phyloP scores from a whole-genome alignment of 2,113 vertebrate species.

The Sceloporus undulatus region DNA sequence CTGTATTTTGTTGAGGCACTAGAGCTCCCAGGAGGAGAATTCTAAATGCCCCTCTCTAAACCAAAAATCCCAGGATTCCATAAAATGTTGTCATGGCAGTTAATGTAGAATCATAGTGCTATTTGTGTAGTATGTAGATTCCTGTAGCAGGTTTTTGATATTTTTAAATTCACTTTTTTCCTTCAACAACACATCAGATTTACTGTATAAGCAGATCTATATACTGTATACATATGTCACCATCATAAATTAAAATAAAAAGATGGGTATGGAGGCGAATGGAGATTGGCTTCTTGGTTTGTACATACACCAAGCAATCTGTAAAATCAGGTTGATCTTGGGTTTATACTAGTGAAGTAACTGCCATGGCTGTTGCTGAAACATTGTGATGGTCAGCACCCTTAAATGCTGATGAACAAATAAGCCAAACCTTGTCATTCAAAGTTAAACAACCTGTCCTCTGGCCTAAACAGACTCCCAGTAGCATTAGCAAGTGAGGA shows the following conservation, averaged over 20 bases:
- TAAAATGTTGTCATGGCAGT: too few species aligned
- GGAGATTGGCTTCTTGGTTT: not conserved
- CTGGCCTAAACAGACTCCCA: not conserved
- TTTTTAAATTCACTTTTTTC: not conserved
- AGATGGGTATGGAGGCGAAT: not conserved
- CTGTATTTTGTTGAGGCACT: too few species aligned
- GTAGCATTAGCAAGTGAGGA: not conserved
- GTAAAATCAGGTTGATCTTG: not conserved
- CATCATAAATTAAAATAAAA: not conserved
- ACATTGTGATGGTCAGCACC: not conserved
- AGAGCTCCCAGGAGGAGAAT: too few species aligned
- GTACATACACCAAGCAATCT: not conserved
- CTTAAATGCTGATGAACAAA: not conserved
- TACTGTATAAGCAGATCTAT: not conserved
- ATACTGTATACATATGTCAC: not conserved
- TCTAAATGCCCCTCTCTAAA: too few species aligned
- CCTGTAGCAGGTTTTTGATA: not conserved
- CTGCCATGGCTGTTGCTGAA: not conserved
- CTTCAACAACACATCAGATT: not conserved
- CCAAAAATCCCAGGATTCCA: too few species aligned
- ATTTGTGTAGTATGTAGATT: too few species aligned
- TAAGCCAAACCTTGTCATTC: not conserved
- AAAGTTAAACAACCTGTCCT: not conserved
- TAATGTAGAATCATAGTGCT: too few species aligned
- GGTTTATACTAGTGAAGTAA: not conserved